A percentile compares a stretch with the other conserved stretches of the same genome.
These are phyloP conservation scores for Oenanthe melanoleuca DNA, from an alignment of 2,113 vertebrate genomes.

Conservation along the genomic window DNA sequence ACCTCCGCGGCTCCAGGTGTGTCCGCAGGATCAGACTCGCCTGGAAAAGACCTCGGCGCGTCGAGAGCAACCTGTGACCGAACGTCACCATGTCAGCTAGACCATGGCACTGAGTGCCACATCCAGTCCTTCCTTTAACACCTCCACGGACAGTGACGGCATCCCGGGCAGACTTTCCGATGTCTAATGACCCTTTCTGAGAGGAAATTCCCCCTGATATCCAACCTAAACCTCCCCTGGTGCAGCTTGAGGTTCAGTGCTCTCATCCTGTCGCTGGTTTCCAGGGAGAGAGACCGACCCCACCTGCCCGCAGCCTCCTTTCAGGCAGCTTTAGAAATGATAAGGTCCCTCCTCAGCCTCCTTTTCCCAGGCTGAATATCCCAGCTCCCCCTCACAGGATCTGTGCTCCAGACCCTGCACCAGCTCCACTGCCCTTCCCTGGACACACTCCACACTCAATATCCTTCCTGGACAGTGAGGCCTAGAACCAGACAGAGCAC, in stretches of 20 bases:
- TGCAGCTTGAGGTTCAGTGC: background rate
- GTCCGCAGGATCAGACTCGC: rapidly evolving
- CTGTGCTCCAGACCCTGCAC: background rate
- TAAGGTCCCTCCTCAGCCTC: rapidly evolving
- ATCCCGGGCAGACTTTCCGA: rapidly evolving
- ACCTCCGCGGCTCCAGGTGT: too few species aligned
- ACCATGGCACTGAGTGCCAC: background rate
- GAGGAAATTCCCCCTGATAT: rapidly evolving
- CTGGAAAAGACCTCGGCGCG: rapidly evolving
- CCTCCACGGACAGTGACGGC: background rate
- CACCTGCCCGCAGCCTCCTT: rapidly evolving
- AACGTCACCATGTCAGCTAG: too few species aligned
- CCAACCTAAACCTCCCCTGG: background rate
- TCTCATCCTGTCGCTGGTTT: background rate
- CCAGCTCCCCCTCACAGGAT: background rate
- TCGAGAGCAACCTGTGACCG: rapidly evolving
- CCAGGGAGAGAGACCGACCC: rapidly evolving
- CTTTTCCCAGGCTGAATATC: too few species aligned
- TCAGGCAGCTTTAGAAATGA: rapidly evolving
- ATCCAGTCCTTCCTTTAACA: background rate
- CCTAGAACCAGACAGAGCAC: too few species aligned
- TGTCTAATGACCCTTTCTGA: too few species aligned
- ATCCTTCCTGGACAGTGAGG: rapidly evolving
- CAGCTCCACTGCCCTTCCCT: too few species aligned
- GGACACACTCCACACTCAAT: too few species aligned